phyloP scores from a whole-genome alignment of 2,113 vertebrate species.

The Dolichotis patagonum region DNA sequence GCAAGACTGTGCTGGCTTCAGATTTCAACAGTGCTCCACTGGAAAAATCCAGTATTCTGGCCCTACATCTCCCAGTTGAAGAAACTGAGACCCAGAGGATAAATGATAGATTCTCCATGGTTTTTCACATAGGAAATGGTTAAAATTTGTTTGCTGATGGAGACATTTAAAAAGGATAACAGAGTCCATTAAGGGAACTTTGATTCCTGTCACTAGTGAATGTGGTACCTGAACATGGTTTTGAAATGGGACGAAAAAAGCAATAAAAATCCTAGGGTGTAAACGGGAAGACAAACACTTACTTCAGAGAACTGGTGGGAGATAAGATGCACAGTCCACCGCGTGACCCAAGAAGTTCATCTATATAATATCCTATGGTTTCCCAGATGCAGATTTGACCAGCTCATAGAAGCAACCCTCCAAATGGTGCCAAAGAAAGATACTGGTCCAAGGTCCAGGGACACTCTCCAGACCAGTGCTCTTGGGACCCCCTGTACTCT shows the following conservation, averaged over 20 bases:
- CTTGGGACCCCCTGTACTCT: background rate
- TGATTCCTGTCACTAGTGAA: background rate
- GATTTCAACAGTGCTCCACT: background rate
- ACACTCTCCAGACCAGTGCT: background rate
- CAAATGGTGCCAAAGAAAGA: background rate
- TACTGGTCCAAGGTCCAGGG: background rate
- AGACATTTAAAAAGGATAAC: background rate
- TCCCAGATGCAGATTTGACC: background rate
- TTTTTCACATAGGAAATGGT: background rate
- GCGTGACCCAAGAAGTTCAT: background rate
- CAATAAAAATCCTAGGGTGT: background rate
- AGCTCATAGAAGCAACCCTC: background rate
- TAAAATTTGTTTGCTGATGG: background rate
- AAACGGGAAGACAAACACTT: no score
- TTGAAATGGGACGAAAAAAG: background rate
- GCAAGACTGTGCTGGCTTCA: background rate
- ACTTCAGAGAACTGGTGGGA: no score
- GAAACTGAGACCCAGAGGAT: background rate
- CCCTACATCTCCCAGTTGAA: background rate
- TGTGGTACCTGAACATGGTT: background rate
- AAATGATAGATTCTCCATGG: background rate
- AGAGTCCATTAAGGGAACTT: background rate
- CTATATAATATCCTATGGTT: rapidly evolving
- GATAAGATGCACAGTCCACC: background rate
- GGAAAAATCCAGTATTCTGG: background rate